Percentiles rank a stretch among this genome's conserved stretches.
phyloP scores from a whole-genome alignment of 1,140 invertebrate genomes.

The Lepidurus packardi region DNA sequence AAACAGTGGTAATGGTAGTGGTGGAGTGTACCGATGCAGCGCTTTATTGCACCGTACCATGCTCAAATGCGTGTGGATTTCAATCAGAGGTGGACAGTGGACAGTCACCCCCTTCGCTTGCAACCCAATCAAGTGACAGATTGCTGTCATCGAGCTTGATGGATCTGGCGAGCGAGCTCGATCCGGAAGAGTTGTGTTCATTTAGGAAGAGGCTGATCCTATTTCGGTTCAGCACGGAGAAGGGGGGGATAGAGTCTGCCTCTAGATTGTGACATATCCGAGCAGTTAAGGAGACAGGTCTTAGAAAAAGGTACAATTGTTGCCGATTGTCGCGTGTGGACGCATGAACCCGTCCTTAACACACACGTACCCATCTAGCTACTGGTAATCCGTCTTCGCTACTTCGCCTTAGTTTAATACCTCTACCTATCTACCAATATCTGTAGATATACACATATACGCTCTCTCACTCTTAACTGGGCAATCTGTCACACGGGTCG shows the following conservation, averaged over 20 bases:
- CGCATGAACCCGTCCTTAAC: neutral
- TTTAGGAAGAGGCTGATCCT: neutral
- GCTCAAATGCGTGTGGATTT: conserved; percentile 11
- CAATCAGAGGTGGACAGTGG: neutral
- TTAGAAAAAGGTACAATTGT: neutral
- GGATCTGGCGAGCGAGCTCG: neutral
- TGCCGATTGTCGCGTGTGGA: neutral
- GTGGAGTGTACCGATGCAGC: neutral
- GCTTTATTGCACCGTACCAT: conserved; percentile 6
- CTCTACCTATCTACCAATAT: too few species aligned
- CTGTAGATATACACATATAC: too few species aligned
- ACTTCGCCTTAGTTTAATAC: too few species aligned
- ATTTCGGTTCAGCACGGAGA: neutral
- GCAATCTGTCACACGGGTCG: too few species aligned
- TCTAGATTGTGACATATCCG: neutral
- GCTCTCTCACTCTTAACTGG: too few species aligned
- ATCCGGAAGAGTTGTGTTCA: neutral
- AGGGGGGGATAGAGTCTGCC: neutral
- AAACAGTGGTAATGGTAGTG: too few species aligned
- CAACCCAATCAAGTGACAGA: neutral
- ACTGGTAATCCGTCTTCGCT: neutral
- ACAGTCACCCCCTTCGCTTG: neutral
- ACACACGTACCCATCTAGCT: neutral
- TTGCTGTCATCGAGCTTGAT: conserved; percentile 7
- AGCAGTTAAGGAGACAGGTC: too few species aligned